Conservation (phyloP, 1,140 invertebrate species). For the Orchestia grillus region DNA sequence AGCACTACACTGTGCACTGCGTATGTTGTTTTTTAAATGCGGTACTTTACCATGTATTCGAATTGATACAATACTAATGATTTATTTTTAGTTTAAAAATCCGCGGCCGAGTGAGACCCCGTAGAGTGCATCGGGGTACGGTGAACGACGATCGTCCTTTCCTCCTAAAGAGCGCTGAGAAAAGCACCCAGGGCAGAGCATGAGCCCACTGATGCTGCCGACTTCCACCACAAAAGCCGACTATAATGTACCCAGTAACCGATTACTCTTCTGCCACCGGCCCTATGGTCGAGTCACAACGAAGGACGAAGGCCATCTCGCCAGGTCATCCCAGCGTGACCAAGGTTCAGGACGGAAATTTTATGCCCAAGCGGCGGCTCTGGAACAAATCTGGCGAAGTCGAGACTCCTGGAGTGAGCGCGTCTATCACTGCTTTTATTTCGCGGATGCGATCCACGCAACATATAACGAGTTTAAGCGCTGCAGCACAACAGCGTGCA, state of each 20-base stretch:
- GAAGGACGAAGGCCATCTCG: neutral
- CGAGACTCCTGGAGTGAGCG: neutral
- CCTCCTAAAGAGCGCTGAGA: neutral
- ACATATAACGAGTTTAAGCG: neutral
- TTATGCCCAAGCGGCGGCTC: neutral
- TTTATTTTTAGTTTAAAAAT: no score
- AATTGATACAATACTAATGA: no score
- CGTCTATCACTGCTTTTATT: neutral
- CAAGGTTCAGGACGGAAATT: neutral
- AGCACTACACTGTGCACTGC: no score
- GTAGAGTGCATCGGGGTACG: no score
- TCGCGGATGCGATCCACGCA: neutral
- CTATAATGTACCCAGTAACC: no score
- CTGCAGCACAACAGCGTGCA: neutral
- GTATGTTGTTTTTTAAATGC: no score
- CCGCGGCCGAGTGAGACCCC: no score
- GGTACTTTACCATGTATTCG: no score
- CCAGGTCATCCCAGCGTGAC: neutral
- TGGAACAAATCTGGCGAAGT: neutral
- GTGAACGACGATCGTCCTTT: no score
- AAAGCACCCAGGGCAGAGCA: neutral
- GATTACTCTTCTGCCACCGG: no score
- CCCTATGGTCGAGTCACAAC: no score
- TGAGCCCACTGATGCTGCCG: neutral
- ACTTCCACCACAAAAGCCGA: neutral